Base-by-base conservation (phyloP, 2,888 invertebrate genomes). In the Lasius fuliginosus region DNA sequence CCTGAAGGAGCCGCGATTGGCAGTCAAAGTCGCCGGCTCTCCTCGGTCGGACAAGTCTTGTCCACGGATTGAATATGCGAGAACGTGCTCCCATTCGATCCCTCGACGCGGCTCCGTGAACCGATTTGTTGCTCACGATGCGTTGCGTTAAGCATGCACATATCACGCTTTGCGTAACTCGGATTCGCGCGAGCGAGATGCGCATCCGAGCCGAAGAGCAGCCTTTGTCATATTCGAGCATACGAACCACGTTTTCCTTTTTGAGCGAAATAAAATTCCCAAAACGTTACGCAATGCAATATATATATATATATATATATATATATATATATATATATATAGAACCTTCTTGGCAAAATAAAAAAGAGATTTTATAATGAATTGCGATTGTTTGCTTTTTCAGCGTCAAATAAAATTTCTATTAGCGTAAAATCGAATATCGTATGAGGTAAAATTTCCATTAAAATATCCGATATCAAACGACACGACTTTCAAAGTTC, bases 121-220 rank as follows among this genome's bases (percentile, higher is more conserved):
- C 82, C 56, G 87, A 88, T 87, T 83, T 83, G 81, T 69, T 69
- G 74, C 84, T 83, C 68, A 12, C 68, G 60, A 79, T 84, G 67
- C 76, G 69, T 83, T 68, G 53, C 62, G 27, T 30, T 53, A 53
- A 75, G 83, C 77, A 67, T 11, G 27, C 40, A 27, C 68, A 65
- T 36, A 36, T 18, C 56, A 68, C 27, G 73, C 64, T 74, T 89
- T 89, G 88, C 85, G 84, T 83, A 89, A 89, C 83, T 76, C 69
- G 65, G 62, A 85, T 76, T 46, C 40, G 62, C 69, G 36, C 36
- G 36, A 46, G 27, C 49, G 40, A 83, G 60, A 77, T 58, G 15
- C 8, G 15, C 27, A 68, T 68, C 8, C 23, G 18, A 76, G 36
- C 56, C 4, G 4, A 67, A 33, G 75, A 46, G n/a, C n/a, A 11